A percentile compares a stretch with the other conserved stretches of the same genome.
These are phyloP conservation scores for Tryphoninae sp. DNA, from an alignment of 2,888 invertebrate species.

Conservation along the genomic window DNA sequence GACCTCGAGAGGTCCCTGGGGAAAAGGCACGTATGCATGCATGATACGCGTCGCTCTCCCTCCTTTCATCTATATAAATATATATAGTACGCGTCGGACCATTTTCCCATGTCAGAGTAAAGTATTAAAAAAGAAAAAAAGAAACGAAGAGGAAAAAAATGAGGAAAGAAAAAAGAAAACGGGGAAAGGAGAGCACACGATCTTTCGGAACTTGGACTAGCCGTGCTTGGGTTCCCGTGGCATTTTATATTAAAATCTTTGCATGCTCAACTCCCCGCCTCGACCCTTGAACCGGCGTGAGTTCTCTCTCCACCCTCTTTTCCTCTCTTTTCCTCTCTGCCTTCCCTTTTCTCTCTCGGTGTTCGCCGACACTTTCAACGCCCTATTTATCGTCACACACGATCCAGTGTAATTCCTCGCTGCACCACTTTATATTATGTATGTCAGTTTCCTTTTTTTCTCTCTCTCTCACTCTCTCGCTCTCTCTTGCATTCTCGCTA, in stretches of 20 bases:
- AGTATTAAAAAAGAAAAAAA: slow-evolving; percentile 34
- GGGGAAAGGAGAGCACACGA: slow-evolving; percentile 28
- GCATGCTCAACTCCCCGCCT: slow-evolving; percentile 53
- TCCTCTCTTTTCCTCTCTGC: background rate
- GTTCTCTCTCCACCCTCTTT: slow-evolving; percentile 15
- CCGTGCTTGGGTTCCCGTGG: slow-evolving; percentile 67
- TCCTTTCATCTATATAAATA: slow-evolving; percentile 27
- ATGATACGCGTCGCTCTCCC: slow-evolving; percentile 40
- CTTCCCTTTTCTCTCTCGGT: slow-evolving; percentile 17
- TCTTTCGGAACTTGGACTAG: slow-evolving; percentile 57
- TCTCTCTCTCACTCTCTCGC: background rate
- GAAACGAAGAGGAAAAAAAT: slow-evolving; percentile 5
- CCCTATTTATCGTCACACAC: slow-evolving; percentile 63
- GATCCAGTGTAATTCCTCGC: slow-evolving; percentile 62
- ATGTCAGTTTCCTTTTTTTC: slow-evolving; percentile 30
- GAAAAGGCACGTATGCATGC: slow-evolving; percentile 51
- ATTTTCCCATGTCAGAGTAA: slow-evolving; percentile 54
- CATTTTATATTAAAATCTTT: slow-evolving; percentile 78
- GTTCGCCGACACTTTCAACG: slow-evolving; percentile 62
- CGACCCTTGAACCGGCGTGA: slow-evolving; percentile 43
- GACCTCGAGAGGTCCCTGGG: slow-evolving; percentile 41
- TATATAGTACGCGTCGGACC: slow-evolving; percentile 36
- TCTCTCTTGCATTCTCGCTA: background rate
- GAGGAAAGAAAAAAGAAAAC: slow-evolving; percentile 36
- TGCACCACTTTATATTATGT: slow-evolving; percentile 57